Base-by-base conservation (phyloP, 2,113 vertebrate species). In the Lepidothrix coronata region DNA sequence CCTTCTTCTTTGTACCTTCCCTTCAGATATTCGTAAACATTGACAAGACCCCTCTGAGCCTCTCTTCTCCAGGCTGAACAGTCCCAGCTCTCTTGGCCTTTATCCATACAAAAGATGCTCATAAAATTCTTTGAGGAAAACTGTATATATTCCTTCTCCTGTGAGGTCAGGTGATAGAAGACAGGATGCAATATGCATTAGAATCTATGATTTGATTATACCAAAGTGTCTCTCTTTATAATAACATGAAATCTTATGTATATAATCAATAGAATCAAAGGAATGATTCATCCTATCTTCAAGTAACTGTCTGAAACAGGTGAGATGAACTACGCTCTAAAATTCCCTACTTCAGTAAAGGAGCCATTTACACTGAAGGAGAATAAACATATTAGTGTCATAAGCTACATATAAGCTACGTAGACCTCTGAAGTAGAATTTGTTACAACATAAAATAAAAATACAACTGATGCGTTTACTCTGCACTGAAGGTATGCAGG, bases 1-100 rank as follows among this genome's bases (percentile, higher is more conserved):
- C 31, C 16, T 28, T 85, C 63, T 59, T 73, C 51, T 88, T 85
- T 44, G 12, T 46, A 79, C 6, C 9, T 19, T 68, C 18, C 18
- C 35, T 85, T 88, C 67, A 75, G 33, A 35, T 78, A 75, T 13
- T 68, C 90, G 14, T 21, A 63, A 39, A 79, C 9, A 76, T 15
- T n/a, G 27, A 52, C 9, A 11, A 75, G 14, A 65, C 1, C 5
- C 7, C 4, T 4, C 31, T 6, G 4, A 57, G 5, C 7, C 15
- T 14, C 13, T 82, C 31, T 80, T 66, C 35, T 27, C 23, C 48
- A 61, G 9, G 30, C 22, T 78, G 35, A 79, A 72, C 11, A 65
- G 41, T 21, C 28, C 9, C 73, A 81, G n/a, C 2, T 62, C 25
- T 58, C 31, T 63, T 81, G 67, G 52, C 9, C 19, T 79, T 67